Base-by-base conservation (phyloP, 2,797 vertebrate species). In the Pseudomugil gertrudae region DNA sequence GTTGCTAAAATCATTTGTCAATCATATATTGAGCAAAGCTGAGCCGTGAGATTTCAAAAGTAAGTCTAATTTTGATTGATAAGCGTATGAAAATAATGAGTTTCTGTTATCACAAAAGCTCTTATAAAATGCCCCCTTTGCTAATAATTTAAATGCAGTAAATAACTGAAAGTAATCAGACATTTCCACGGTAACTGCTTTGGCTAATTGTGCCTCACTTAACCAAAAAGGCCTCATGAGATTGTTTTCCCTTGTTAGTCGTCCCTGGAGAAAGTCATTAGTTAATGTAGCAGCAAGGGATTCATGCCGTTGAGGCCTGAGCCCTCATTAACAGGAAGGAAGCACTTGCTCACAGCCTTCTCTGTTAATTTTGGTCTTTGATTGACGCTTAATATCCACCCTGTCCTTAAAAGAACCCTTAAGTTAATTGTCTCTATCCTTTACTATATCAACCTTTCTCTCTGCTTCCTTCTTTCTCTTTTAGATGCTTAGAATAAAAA, bases 371-470 rank as follows among this genome's bases (percentile, higher is more conserved):
- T 53, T 66, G 36, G 47, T 80, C 76, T 84, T 85, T 90, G 74
- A 87, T 82, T 89, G 74, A 79, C 72, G 72, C 84, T 63, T 87
- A 81, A 86, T 87, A 80, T 78, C 45, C 35, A 55, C 43, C 52
- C 54, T 4, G 14, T 59, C 33, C 26, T 66, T 50, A 43, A 50
- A 63, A 57, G 63, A 55, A 68, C 66, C 56, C 35, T 57, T 63
- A 4, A 65, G 40, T 84, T 78, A 69, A 80, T 89, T 87, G 84
- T 54, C 63, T 61, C n/a, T 36, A 27, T 77, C 79, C 60, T 72
- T 81, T 52, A 21, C 50, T 56, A 69, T 36, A 54, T 55, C 53
- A 38, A 66, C 43, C 61, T 50, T 56, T 64, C 3, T 17, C 5
- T 17, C 5, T 40, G 35, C 35, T 40, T 26, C 3, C 72, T 70